phyloP scores from a whole-genome alignment of 30 jellyfish, hydroid and myxozoan genomes.

The Aurelia coerulea region DNA sequence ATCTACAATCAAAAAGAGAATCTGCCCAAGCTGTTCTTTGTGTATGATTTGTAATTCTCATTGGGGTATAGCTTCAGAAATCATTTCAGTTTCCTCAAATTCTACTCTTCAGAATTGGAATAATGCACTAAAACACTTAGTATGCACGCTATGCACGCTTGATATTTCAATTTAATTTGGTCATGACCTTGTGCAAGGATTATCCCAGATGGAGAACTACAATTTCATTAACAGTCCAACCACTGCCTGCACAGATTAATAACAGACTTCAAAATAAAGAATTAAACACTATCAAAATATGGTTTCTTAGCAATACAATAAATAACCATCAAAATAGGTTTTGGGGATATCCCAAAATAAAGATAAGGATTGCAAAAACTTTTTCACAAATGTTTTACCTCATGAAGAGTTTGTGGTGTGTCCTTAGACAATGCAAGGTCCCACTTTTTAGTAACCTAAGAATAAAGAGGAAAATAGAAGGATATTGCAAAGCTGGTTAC shows the following conservation, averaged over 20 bases:
- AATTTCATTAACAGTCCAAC: no score
- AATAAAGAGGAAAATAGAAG: neutral
- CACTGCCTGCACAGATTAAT: no score
- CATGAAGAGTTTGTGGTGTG: slow-evolving; percentile 75
- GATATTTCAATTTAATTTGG: no score
- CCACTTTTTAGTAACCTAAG: slow-evolving; percentile 80
- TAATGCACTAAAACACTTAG: no score
- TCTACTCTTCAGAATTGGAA: no score
- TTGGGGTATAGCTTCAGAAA: no score
- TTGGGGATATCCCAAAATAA: neutral
- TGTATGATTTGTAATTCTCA: no score
- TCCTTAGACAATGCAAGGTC: slow-evolving; percentile 79
- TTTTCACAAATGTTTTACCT: slow-evolving; percentile 24
- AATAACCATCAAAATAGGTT: neutral
- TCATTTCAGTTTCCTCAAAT: no score
- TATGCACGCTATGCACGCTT: no score
- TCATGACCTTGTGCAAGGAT: no score
- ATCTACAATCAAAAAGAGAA: slow-evolving; percentile 40
- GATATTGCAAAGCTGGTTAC: neutral
- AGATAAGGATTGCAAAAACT: neutral
- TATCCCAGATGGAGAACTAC: no score
- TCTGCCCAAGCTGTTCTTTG: neutral
- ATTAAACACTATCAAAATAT: neutral
- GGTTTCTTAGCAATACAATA: neutral
- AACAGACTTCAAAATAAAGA: neutral